These are phyloP conservation scores for Diarsia dahlii DNA, from an alignment of 2,888 invertebrate genomes.

Conservation along the genomic window DNA sequence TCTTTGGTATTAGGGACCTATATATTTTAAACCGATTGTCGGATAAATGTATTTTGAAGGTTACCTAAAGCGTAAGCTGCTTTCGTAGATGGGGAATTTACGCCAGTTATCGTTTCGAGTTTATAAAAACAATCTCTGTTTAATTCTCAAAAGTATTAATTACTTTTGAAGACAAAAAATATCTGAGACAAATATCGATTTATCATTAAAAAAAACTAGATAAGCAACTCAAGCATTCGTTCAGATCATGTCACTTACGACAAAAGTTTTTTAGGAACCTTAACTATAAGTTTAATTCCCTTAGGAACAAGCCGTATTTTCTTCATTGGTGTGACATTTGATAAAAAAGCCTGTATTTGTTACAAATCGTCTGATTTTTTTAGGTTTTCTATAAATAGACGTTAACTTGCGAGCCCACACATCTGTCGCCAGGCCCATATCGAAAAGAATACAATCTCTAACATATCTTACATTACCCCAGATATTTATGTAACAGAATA, in stretches of 20 bases:
- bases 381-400: constrained; percentile 18
- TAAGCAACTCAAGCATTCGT: neutral
- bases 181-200: neutral
- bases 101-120: neutral
- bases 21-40: neutral
- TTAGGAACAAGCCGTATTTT: neutral
- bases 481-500: neutral
- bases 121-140: no score
- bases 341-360: neutral
- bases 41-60: neutral
- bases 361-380: constrained; percentile 6
- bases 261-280: neutral
- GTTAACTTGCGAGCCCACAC: neutral
- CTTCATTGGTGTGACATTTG: neutral
- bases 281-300: neutral
- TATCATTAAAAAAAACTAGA: constrained; percentile 3
- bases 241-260: neutral
- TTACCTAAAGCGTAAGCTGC: neutral
- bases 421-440: neutral
- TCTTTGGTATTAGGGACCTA: neutral
- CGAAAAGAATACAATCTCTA: constrained; percentile 2
- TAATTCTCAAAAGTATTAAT: neutral
- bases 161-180: neutral
- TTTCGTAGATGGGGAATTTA: neutral
- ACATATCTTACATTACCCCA: neutral